A percentile compares a stretch with the other conserved stretches of the same genome.
Evolutionary conservation across 2,113 vertebrate species (phyloP).

Genomic region (Osmerus mordax): DNA sequence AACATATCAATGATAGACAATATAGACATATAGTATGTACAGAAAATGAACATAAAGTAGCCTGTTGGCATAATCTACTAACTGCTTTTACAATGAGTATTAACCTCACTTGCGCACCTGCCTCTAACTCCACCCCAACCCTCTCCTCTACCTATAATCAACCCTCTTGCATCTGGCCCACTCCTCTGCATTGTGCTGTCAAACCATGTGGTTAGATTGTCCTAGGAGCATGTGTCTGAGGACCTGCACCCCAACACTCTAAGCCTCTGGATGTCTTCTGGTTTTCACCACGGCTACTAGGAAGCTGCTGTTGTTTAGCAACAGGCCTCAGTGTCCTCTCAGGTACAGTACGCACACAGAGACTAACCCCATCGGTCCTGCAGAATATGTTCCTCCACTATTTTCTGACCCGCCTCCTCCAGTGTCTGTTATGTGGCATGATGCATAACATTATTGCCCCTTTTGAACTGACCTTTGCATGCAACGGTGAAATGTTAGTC

Average conservation of each 20-base stretch:
- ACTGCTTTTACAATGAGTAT: slow-evolving; percentile 35
- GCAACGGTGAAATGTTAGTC: too few species aligned
- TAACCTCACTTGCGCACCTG: slow-evolving; percentile 20
- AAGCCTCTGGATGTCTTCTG: slow-evolving; percentile 1
- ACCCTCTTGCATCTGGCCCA: slow-evolving; percentile 51
- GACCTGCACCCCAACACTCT: slow-evolving; percentile 66
- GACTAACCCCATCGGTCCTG: too few species aligned
- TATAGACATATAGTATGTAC: too few species aligned
- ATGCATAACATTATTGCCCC: too few species aligned
- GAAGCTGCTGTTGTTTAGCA: slow-evolving; percentile 81
- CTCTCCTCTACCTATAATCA: slow-evolving; percentile 47
- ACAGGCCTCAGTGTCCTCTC: slow-evolving; percentile 84
- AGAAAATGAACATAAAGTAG: neutral
- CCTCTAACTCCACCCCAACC: slow-evolving; percentile 5
- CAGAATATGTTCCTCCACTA: too few species aligned
- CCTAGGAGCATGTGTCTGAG: slow-evolving; percentile 78
- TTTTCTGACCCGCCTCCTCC: too few species aligned
- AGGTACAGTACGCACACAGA: slow-evolving; percentile 52
- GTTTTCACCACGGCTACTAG: slow-evolving; percentile 75
- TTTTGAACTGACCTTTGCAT: too few species aligned
- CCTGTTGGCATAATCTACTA: slow-evolving; percentile 26
- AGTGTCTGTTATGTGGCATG: too few species aligned
- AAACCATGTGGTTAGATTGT: slow-evolving; percentile 76
- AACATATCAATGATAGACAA: too few species aligned
- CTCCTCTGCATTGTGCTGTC: slow-evolving; percentile 48